Evolutionary conservation across 2,113 vertebrate species (phyloP).

Genomic region (Thamnaconus septentrionalis): DNA sequence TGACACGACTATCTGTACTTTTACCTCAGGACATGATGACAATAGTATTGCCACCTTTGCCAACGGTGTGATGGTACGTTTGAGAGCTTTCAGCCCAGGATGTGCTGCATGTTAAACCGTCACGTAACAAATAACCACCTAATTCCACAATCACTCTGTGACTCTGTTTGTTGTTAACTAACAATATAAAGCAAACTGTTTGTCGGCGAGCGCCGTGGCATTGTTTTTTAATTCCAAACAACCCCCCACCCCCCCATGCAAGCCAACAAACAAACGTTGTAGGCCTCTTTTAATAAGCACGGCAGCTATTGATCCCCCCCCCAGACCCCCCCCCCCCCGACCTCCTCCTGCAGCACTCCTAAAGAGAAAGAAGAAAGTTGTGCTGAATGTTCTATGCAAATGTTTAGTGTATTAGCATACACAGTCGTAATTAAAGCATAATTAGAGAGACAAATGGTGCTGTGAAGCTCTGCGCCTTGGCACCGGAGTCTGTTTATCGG

Average conservation of each 20-base stretch:
- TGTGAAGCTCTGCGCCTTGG: constrained; percentile 67
- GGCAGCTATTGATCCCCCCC: constrained; percentile 34
- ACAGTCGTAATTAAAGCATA: constrained; percentile 79
- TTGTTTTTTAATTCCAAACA: constrained; percentile 65
- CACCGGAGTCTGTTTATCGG: constrained; percentile 74
- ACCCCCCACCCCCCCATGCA: constrained; percentile 65
- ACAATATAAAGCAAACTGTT: constrained; percentile 63
- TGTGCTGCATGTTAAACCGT: constrained; percentile 25
- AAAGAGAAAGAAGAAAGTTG: constrained; percentile 71
- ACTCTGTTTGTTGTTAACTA: constrained; percentile 60
- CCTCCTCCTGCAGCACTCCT: constrained; percentile 37
- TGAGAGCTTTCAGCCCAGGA: not conserved
- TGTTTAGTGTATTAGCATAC: constrained; percentile 80
- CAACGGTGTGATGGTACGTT: too few relatives aligned
- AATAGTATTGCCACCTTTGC: too few relatives aligned
- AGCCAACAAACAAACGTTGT: constrained; percentile 48
- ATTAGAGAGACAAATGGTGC: constrained; percentile 79
- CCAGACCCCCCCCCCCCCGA: not conserved
- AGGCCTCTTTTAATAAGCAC: constrained; percentile 52
- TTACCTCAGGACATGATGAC: too few relatives aligned
- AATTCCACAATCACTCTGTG: constrained; percentile 39
- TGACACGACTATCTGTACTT: too few relatives aligned
- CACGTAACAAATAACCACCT: constrained; percentile 38
- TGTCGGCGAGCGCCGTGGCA: constrained; percentile 44
- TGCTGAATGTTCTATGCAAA: constrained; percentile 77